These are phyloP conservation scores for Ailurus styani DNA, from an alignment of 2,113 vertebrate species.

Conservation along the genomic window DNA sequence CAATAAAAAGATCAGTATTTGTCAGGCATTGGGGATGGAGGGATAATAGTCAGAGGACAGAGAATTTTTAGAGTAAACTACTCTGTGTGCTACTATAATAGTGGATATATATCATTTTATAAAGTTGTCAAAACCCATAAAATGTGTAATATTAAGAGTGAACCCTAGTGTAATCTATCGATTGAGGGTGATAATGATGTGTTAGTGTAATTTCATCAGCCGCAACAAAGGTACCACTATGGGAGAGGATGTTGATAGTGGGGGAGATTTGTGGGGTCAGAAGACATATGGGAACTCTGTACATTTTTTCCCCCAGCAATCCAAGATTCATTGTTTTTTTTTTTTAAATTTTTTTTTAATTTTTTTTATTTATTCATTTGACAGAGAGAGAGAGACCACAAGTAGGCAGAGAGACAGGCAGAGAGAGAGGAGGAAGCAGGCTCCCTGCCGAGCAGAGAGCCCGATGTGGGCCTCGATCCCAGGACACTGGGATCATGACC, in stretches of 20 bases:
- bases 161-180: neutral
- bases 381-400: no score
- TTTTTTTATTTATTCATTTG: no score
- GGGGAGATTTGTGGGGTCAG: neutral
- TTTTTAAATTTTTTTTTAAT: no score
- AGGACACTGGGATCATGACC: no score
- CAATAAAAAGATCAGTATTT: neutral
- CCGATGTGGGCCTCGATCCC: no score
- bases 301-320: no score
- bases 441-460: no score
- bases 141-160: neutral
- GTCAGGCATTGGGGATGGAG: neutral
- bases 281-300: neutral
- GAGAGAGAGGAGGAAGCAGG: no score
- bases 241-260: no score
- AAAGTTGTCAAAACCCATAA: neutral
- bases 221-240: neutral
- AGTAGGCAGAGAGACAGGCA: no score
- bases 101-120: neutral
- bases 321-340: no score
- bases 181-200: neutral
- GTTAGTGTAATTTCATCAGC: neutral
- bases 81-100: neutral
- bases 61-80: neutral
- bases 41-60: neutral